Conservation (phyloP, 1,140 invertebrate species). For the Dreissena rostriformis region DNA sequence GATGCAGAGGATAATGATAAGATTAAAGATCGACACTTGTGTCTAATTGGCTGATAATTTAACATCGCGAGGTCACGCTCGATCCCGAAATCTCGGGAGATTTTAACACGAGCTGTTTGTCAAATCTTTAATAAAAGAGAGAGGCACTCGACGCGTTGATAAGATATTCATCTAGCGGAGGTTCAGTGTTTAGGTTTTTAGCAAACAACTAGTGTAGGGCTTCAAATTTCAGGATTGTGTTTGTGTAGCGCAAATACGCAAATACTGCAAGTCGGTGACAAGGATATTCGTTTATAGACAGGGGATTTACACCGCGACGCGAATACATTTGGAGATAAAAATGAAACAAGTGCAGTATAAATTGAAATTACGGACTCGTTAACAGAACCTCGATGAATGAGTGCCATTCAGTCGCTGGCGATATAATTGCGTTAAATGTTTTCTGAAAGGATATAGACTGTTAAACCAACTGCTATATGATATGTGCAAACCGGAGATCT, state of each 20-base stretch:
- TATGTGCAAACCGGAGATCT: slow-evolving; percentile 22
- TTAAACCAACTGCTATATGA: slow-evolving; percentile 14
- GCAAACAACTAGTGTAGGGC: neutral
- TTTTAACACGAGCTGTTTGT: slow-evolving; percentile 27
- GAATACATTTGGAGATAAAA: neutral
- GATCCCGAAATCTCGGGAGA: slow-evolving; percentile 47
- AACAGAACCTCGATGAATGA: neutral
- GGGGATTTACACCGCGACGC: neutral
- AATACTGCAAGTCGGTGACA: slow-evolving; percentile 4
- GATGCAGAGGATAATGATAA: slow-evolving; percentile 39
- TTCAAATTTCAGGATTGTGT: slow-evolving; percentile 19
- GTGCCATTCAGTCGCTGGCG: slow-evolving; percentile 1
- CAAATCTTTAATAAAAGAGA: slow-evolving; percentile 40
- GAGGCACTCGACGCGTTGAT: slow-evolving; percentile 1
- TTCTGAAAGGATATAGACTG: slow-evolving; percentile 16
- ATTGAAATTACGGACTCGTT: neutral
- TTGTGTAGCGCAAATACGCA: neutral
- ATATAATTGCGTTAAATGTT: slow-evolving; percentile 22
- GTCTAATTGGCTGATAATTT: slow-evolving; percentile 54
- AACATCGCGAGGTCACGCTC: slow-evolving; percentile 50
- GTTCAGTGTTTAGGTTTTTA: slow-evolving; percentile 2
- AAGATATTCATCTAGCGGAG: slow-evolving; percentile 17
- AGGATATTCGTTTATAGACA: slow-evolving; percentile 19
- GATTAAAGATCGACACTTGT: slow-evolving; percentile 28
- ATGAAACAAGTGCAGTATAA: neutral